These are phyloP conservation scores for Epinephelus coioides DNA, from an alignment of 2,797 vertebrate species.

Conservation along the genomic window DNA sequence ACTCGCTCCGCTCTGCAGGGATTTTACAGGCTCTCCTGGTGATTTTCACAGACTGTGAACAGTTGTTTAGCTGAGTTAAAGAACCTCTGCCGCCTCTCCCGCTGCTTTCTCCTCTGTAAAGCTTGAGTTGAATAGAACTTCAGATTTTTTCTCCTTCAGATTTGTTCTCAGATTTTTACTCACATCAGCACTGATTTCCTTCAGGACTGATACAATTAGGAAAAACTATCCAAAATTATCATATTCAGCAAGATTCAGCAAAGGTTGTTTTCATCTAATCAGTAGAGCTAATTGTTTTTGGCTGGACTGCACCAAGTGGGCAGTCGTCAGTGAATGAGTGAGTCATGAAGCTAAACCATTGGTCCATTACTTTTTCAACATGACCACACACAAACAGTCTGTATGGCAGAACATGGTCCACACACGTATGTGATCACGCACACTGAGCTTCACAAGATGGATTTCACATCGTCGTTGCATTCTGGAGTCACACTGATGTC, in stretches of 20 bases:
- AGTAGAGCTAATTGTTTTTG: neutral
- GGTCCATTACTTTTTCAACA: too few species aligned
- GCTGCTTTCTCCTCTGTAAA: neutral
- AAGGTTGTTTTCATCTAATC: neutral
- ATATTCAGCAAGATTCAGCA: neutral
- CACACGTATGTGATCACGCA: too few species aligned
- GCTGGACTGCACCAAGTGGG: too few species aligned
- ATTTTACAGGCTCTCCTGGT: slow-evolving; percentile 36
- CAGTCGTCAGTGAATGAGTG: too few species aligned
- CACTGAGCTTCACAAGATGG: too few species aligned
- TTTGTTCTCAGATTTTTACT: slow-evolving; percentile 3
- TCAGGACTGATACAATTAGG: neutral
- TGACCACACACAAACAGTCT: too few species aligned
- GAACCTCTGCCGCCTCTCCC: slow-evolving; percentile 7
- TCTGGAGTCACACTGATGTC: too few species aligned
- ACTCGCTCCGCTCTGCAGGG: slow-evolving; percentile 36
- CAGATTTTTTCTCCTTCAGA: neutral
- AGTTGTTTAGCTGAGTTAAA: slow-evolving; percentile 29
- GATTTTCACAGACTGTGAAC: slow-evolving; percentile 14
- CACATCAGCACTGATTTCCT: neutral
- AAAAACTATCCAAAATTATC: neutral
- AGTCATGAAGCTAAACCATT: too few species aligned
- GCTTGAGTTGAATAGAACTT: neutral
- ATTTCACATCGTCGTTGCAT: too few species aligned
- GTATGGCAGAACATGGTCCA: too few species aligned